Base-by-base conservation (phyloP, 2,888 invertebrate species). In the Poecilus cupreus region DNA sequence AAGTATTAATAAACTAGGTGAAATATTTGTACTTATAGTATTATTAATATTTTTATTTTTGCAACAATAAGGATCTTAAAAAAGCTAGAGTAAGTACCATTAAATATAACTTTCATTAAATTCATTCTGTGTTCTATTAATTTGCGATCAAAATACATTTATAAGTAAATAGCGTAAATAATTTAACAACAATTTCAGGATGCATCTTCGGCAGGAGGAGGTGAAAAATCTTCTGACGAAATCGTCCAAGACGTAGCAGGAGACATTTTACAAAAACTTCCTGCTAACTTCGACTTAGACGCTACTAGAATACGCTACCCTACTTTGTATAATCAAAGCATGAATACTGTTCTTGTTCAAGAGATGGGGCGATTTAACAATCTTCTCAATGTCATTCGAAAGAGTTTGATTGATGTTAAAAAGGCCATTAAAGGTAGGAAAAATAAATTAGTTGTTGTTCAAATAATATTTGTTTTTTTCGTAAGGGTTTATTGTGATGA, bases 331-430 rank as follows among this genome's bases (percentile, higher is more conserved):
- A 89, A 93, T 88, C 96, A 97, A 91, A 97, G 97, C 85, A 96
- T 98, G 96, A 97, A 98, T 86, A 97, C 97, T 0, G 97, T 98
- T 0, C 91, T 98, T 76, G 95, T 97, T 2, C 96, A 96, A 88
- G 96, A 96, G 89, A 95, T 96, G 90, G 94, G 93, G 5, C 89
- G 96, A 72, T 96, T 95, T 85, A 96, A 96, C 83, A 91, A 92
- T 72, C 90, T 98, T 5, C 91, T 96, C n/a, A 87, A 86, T 4
- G 92, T 94, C n/a, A 94, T 98, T 60, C 90, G 95, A 79, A 89
- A 88, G 22, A 97, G 96, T 87, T 90, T 97, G 10, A 90, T 92
- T 77, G 95, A 96, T 70, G 93, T 97, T 10, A 93, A 94, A 86
- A 96, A 95, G 84, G 97, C 97, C 6, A 95, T 98, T 83, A 96